Evolutionary conservation across 2,888 invertebrate species (phyloP), one percentile per base, ranked within the genome.

Genomic region (Electrophaes corylata): DNA sequence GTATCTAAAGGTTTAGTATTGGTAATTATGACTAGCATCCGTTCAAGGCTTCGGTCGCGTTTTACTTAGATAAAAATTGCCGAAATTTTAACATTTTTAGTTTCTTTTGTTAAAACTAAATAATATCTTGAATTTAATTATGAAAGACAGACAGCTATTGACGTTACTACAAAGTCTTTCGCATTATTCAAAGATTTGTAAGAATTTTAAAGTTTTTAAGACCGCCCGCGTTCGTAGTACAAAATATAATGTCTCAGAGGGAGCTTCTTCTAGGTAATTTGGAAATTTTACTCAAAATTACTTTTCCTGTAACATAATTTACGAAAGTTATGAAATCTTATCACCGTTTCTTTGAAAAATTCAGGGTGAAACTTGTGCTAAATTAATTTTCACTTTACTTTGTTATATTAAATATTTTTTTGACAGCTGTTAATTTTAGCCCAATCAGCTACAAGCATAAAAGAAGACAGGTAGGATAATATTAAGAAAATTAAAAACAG

Each of bases 331-430:
- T n/a, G 29, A 37, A 62, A 60, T 61, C 64, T 64, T 61, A 56
- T 64, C 62, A 66, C 55, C 50, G 53, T 62, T 57, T 61, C 62
- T 62, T 60, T 61, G 49, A 61, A 66, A 61, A 63, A 64, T 64
- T 66, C 52, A 59, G 53, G 51, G 45, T 26, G 12, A 40, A 64
- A 57, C 45, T 61, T 64, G 61, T 37, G 33, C 44, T 46, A 63
- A 64, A 66, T 66, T 64, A 61, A 59, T 66, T 64, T 66, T 48
- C 35, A 51, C 40, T 46, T 57, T 52, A 5, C 40, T 51, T 16
- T 41, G 23, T 10, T 40, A 26, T 4, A 2, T 11, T n/a, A 11
- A 18, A 39, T 10, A 39, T n/a, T 39, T 40, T 40, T 40, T n/a
- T 40, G 35, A 6, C 14, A 37, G 14, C 6, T 6, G 37, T 11